These are phyloP conservation scores for Zaprionus obscuricornis DNA, from an alignment of 2,888 invertebrate genomes.

Conservation along the genomic window DNA sequence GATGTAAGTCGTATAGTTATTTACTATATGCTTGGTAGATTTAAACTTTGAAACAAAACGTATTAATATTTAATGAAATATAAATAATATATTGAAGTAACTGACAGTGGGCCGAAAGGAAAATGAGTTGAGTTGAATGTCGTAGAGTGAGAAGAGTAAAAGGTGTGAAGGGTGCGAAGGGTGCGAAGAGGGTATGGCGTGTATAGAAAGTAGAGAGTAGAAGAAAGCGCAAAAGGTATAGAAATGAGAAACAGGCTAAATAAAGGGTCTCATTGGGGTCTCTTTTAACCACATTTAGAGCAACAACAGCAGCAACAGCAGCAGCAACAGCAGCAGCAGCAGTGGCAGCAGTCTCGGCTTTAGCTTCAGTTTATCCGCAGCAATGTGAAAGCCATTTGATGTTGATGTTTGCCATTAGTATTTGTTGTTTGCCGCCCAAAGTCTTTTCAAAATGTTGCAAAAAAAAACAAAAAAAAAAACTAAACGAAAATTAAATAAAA, in stretches of 20 bases:
- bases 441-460: constrained; percentile 5
- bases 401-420: constrained; percentile 33
- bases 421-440: too few relatives aligned
- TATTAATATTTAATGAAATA: constrained; percentile 72
- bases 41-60: constrained; percentile 41
- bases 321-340: too few relatives aligned
- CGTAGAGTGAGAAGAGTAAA: too few relatives aligned
- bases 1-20: too few relatives aligned
- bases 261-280: constrained; percentile 17
- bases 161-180: too few relatives aligned
- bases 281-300: constrained; percentile 33
- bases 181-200: too few relatives aligned
- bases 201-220: too few relatives aligned
- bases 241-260: neutral
- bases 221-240: neutral
- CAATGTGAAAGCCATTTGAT: constrained; percentile 36
- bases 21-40: neutral
- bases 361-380: constrained; percentile 34
- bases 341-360: too few relatives aligned
- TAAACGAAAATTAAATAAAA: constrained; percentile 30
- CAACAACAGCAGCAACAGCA: too few relatives aligned
- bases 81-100: constrained; percentile 61
- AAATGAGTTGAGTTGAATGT: constrained; percentile 3
- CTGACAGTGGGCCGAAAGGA: constrained; percentile 34
- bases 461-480: too few relatives aligned